Evolutionary conservation across 2,113 vertebrate genomes (phyloP).

Genomic region (Albula glossodonta): DNA sequence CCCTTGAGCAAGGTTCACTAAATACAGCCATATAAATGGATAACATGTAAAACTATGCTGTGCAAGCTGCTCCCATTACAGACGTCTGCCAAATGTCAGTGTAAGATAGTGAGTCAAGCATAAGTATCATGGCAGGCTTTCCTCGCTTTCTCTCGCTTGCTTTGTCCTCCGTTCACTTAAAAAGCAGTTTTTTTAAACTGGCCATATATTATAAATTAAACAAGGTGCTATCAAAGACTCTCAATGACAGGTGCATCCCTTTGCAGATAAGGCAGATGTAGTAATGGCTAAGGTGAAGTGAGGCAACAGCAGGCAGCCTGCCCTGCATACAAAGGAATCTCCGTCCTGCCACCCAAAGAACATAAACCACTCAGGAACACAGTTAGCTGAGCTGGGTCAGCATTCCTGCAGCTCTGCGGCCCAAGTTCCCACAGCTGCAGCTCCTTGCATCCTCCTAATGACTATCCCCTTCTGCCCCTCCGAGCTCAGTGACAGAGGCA

Average conservation of each 20-base stretch:
- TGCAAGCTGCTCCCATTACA: too few species aligned
- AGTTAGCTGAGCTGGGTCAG: constrained; percentile 58
- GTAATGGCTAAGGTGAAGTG: constrained; percentile 42
- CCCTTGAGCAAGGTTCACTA: too few species aligned
- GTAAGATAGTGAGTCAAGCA: too few species aligned
- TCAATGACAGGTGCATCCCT: neutral
- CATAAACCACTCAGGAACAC: constrained; percentile 28
- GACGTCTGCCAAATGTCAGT: too few species aligned
- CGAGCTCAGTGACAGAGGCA: neutral
- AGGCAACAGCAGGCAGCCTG: constrained; percentile 46
- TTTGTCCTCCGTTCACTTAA: too few species aligned
- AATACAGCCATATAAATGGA: too few species aligned
- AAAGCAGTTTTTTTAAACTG: too few species aligned
- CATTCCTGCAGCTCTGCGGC: constrained; percentile 12
- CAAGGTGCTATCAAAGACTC: neutral
- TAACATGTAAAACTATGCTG: too few species aligned
- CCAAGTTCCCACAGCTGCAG: too few species aligned
- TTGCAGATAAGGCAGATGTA: constrained; percentile 13
- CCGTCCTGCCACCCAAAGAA: constrained; percentile 44
- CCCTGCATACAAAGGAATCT: constrained; percentile 41
- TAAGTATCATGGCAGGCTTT: too few species aligned
- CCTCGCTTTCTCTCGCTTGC: too few species aligned
- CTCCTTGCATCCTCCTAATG: neutral
- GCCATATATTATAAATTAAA: neutral
- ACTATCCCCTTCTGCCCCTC: constrained; percentile 17